Evolutionary conservation across 2,797 vertebrate species (phyloP).

Genomic region (Argya squamiceps): DNA sequence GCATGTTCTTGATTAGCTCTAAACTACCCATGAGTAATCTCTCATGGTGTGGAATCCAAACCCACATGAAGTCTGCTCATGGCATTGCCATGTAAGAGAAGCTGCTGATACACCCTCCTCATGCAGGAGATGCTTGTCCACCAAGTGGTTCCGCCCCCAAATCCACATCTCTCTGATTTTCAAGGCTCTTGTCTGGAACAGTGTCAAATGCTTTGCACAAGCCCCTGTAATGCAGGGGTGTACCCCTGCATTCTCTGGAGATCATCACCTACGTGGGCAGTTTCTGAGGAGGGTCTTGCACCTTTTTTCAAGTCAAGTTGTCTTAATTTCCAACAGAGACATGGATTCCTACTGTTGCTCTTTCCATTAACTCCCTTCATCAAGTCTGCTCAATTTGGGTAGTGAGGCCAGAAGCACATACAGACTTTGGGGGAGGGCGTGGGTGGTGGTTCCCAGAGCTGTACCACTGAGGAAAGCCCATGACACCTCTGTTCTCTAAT

Average conservation of each 20-base stretch:
- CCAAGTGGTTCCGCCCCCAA: neutral
- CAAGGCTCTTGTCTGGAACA: neutral
- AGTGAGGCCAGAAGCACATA: neutral
- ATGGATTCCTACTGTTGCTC: neutral
- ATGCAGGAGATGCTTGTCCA: neutral
- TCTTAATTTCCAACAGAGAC: neutral
- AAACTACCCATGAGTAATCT: neutral
- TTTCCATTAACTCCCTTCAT: neutral
- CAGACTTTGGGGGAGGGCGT: neutral
- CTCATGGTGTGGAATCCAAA: neutral
- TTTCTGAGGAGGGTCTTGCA: neutral
- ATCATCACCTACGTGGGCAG: rapidly evolving
- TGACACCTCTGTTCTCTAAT: neutral
- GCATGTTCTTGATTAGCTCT: neutral
- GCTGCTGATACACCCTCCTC: neutral
- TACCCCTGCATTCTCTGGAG: neutral
- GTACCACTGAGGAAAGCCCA: neutral
- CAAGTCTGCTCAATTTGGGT: neutral
- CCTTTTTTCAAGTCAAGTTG: neutral
- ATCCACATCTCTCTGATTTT: neutral
- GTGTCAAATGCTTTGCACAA: neutral
- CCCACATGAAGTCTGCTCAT: neutral
- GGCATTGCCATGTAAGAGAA: neutral
- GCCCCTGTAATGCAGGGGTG: neutral
- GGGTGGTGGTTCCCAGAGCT: neutral